Percentiles rank a stretch among this genome's conserved stretches.
Conservation (phyloP, 2,888 invertebrate genomes). For the Ommatoiulus sabulosus region DNA sequence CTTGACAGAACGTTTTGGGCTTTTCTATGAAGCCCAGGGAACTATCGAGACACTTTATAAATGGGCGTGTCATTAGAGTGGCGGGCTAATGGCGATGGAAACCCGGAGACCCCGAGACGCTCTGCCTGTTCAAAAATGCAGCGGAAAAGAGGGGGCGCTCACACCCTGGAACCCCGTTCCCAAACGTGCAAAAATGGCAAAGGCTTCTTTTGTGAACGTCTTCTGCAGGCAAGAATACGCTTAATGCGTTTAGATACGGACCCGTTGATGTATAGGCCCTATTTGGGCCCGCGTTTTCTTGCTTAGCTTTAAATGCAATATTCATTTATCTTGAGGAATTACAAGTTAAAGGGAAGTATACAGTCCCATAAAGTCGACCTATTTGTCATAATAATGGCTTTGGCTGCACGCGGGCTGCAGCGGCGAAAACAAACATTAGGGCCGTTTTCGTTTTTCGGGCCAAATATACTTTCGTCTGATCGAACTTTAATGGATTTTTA, state of each 20-base stretch:
- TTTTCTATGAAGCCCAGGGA: slow-evolving; percentile 47
- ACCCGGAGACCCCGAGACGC: not conserved
- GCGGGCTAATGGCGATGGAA: slow-evolving; percentile 49
- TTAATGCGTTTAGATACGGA: not conserved
- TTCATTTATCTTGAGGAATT: slow-evolving; percentile 54
- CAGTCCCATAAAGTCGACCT: slow-evolving; percentile 47
- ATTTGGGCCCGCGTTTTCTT: not conserved
- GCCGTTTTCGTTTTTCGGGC: not conserved
- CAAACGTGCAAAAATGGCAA: no score
- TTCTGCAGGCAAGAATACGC: not conserved
- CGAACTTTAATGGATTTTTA: slow-evolving; percentile 51
- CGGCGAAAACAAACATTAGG: slow-evolving; percentile 19
- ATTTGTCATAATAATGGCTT: slow-evolving; percentile 53
- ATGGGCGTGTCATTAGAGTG: slow-evolving; percentile 53
- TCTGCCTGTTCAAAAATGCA: not conserved
- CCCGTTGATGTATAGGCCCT: slow-evolving; percentile 20
- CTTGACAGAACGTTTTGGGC: slow-evolving; percentile 49
- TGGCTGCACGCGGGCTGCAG: not conserved
- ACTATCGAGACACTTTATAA: slow-evolving; percentile 47
- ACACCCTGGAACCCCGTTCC: not conserved
- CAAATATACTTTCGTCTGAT: not conserved
- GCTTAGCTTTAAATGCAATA: slow-evolving; percentile 47
- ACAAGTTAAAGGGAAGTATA: slow-evolving; percentile 29
- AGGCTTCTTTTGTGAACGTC: not conserved
- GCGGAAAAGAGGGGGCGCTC: not conserved